phyloP scores from a whole-genome alignment of 2,888 invertebrate genomes.

The Scrobipalpa costella region DNA sequence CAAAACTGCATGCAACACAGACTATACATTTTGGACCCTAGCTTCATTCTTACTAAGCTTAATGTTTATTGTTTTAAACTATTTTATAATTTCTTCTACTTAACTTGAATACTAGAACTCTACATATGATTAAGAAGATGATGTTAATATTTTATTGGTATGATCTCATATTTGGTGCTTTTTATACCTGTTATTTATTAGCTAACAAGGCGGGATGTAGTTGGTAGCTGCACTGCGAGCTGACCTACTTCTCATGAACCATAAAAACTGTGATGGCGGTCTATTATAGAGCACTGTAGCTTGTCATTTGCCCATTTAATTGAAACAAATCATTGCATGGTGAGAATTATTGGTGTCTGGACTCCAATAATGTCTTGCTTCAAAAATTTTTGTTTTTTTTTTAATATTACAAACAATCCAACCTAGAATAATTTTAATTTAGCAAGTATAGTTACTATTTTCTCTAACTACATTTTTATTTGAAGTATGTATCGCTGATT shows the following conservation, averaged over 20 bases:
- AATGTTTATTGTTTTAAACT: neutral
- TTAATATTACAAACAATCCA: too few relatives aligned
- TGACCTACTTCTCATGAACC: conserved; percentile 6
- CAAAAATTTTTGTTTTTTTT: too few relatives aligned
- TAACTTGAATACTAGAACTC: neutral
- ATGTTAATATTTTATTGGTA: neutral
- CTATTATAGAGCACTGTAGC: neutral
- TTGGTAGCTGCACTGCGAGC: neutral
- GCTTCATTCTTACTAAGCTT: neutral
- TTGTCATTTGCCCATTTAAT: conserved; percentile 2
- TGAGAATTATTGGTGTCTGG: neutral
- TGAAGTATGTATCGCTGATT: too few relatives aligned
- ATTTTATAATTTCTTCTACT: neutral
- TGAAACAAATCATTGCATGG: conserved; percentile 1
- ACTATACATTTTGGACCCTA: neutral
- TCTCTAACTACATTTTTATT: too few relatives aligned
- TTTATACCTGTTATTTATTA: neutral
- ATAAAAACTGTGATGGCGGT: neutral
- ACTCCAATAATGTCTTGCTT: too few relatives aligned
- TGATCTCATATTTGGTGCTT: neutral
- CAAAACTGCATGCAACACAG: neutral
- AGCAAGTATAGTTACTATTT: too few relatives aligned
- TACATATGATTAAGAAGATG: neutral
- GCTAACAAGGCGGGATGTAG: conserved; percentile 2
- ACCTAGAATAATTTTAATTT: too few relatives aligned